Evolutionary conservation across 2,888 invertebrate genomes (phyloP).

Genomic region (Euphydryas editha): DNA sequence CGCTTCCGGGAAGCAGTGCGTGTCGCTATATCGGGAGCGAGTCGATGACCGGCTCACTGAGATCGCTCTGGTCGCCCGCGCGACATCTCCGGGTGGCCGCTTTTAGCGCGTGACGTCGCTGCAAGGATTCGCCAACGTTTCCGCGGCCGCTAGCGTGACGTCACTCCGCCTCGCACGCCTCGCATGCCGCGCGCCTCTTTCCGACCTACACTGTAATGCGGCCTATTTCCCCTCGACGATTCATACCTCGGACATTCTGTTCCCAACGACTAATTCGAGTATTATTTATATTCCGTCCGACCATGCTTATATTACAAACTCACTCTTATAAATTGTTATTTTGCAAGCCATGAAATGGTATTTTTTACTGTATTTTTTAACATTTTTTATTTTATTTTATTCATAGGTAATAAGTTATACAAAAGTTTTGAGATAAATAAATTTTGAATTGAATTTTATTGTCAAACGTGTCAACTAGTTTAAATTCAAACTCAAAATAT

Average conservation of each 20-base stretch:
- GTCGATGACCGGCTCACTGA: conserved; percentile 55
- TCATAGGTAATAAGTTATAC: too few species aligned
- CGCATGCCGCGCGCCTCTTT: conserved; percentile 5
- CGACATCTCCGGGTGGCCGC: conserved; percentile 34
- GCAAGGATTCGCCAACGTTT: conserved; percentile 28
- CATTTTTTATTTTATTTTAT: too few species aligned
- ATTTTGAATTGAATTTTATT: too few species aligned
- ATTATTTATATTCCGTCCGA: conserved; percentile 10
- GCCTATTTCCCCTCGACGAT: conserved; percentile 18
- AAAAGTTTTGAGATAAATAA: too few species aligned
- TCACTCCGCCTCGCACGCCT: neutral
- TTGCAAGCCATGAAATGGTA: too few species aligned
- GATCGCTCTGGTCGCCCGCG: conserved; percentile 26
- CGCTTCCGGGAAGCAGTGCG: conserved; percentile 41
- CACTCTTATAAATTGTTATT: neutral
- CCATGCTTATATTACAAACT: neutral
- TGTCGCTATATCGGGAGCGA: conserved; percentile 41
- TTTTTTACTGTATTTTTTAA: too few species aligned
- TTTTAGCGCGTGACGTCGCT: conserved; percentile 33
- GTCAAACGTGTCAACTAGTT: too few species aligned
- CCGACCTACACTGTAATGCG: conserved; percentile 16
- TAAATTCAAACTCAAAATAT: too few species aligned
- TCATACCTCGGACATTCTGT: conserved; percentile 25
- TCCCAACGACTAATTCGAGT: conserved; percentile 11
- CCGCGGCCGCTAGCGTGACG: conserved; percentile 5